Base-by-base conservation (phyloP, 2,113 vertebrate species). In the Nothobranchius kuhntae region DNA sequence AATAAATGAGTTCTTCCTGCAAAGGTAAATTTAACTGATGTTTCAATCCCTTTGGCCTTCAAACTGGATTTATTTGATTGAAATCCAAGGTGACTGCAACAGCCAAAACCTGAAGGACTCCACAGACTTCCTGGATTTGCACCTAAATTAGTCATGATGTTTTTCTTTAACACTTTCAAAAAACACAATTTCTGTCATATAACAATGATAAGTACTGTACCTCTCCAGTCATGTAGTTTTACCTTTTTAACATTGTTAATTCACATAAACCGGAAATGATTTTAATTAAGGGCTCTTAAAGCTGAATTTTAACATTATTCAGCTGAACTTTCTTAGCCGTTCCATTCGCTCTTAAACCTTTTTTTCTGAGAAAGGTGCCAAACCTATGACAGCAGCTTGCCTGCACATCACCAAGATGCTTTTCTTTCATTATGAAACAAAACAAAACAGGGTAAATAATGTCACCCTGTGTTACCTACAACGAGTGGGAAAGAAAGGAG, bases 381-480 rank as follows among this genome's bases (percentile, higher is more conserved):
- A 15, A 61, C 56, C 64, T 80, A 66, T 69, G 84, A 82, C 81
- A 83, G 77, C 65, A 17, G 51, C 61, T 47, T 61, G 73, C 61
- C 74, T 64, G 45, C 75, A 68, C 21, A 53, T 77, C 75, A 78
- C 62, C 73, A 4, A 36, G 53, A 65, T 68, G 56, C 63, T 75
- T 77, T 77, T 72, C 69, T 74, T 63, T 71, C 56, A 35, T 51
- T 76, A 78, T 73, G 68, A 48, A 65, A 58, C 10, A 50, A 61
- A 53, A 65, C 21, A 58, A 47, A 71, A 61, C 14, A 36, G 17
- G 15, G 53, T 63, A 61, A 82, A 80, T 73, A 84, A 79, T 85
- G 85, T 88, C 85, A 78, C 53, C 77, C 65, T 76, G 76, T 82
- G 75, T 87, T 85, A 61, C 6, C 77, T 35, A 80, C 68, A 77